Base-by-base conservation (phyloP, 2,888 invertebrate genomes). In the Cephus pygmeus region DNA sequence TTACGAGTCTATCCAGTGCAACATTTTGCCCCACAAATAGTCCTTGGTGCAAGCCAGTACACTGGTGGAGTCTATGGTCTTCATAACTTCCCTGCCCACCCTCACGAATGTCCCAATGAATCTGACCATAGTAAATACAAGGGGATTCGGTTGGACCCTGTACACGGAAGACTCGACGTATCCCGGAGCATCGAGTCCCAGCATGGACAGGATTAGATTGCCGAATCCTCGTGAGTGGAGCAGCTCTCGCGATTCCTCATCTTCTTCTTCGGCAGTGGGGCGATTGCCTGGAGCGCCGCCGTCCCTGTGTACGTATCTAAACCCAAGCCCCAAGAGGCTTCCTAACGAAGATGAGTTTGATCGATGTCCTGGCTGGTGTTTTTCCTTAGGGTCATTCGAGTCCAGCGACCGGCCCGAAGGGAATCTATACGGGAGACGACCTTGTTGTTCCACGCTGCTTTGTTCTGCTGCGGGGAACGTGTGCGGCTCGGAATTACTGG, bases 21-120 rank as follows among this genome's bases (percentile, higher is more conserved):
- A 15, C 11, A 80, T 30, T 23, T 84, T 84, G 3, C 30, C 35
- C 75, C 77, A 76, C 11, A 85, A 15, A 68, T 88, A 88, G 23
- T 85, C 80, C 68, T 73, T 83, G 12, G 81, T 79, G 77, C 88
- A 88, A 1, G 77, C 75, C 0, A 87, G 75, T 11, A 82, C 74
- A 31, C 78, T 75, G 36, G 84, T 86, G 9, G 84, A 80, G n/a
- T 84, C 82, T 11, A 86, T 74, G 73, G 79, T 74, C 9, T 81
- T 79, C 1, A 78, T 76, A 31, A 83, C 76, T 36, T 77, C 69
- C 12, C 80, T 78, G 23, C 81, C 81, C 0, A 84, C 68, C 34
- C 79, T 77, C 3, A 85, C 15, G 31, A 86, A 75, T 12, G 75
- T 77, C 1, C 78, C 80, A 1, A 86, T 33, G 6, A 80, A 73